Evolutionary conservation across 2,797 vertebrate genomes (phyloP).

Genomic region (Podarcis siculus): DNA sequence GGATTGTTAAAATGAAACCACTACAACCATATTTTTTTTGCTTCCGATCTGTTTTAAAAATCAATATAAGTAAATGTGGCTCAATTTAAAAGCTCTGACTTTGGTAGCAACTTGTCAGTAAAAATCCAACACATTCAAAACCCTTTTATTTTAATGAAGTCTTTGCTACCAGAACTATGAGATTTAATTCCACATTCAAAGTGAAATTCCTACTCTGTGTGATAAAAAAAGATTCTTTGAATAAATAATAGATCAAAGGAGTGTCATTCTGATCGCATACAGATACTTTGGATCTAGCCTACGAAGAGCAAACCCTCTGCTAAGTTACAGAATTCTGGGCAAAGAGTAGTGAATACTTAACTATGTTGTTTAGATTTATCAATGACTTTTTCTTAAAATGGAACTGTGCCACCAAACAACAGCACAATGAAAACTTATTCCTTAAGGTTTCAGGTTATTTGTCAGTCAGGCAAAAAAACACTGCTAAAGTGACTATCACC

Average conservation of each 20-base stretch:
- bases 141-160: slow-evolving; percentile 68
- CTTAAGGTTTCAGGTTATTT: not conserved
- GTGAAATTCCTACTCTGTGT: slow-evolving; percentile 60
- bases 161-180: slow-evolving; percentile 53
- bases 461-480: not conserved
- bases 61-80: slow-evolving; percentile 43
- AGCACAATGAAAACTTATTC: slow-evolving; percentile 25
- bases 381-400: slow-evolving; percentile 29
- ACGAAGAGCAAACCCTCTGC: slow-evolving; percentile 14
- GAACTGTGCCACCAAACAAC: slow-evolving; percentile 1
- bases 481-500: not conserved
- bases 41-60: slow-evolving; percentile 46
- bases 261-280: slow-evolving; percentile 52
- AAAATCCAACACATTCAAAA: slow-evolving; percentile 43
- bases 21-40: slow-evolving; percentile 28
- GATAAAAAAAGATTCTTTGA: slow-evolving; percentile 63
- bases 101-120: slow-evolving; percentile 59
- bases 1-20: slow-evolving; percentile 34
- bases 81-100: slow-evolving; percentile 58
- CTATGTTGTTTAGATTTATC: slow-evolving; percentile 38
- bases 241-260: slow-evolving; percentile 73
- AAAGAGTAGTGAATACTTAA: slow-evolving; percentile 15
- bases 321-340: not conserved
- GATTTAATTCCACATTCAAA: slow-evolving; percentile 71
- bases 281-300: not conserved